Evolutionary conservation across 2,113 vertebrate species (phyloP).

Genomic region (Meleagris gallopavo): DNA sequence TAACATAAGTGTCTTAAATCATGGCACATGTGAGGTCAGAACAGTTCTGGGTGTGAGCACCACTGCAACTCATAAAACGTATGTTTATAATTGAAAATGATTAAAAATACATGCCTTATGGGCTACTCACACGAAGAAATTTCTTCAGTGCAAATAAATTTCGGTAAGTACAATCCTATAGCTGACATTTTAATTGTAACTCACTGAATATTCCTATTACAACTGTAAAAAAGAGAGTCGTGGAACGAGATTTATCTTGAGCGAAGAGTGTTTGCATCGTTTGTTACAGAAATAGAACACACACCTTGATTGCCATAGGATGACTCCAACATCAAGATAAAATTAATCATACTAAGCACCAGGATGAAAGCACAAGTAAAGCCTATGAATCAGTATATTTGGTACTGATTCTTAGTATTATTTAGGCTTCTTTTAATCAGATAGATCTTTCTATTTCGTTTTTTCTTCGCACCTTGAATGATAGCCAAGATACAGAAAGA

Average conservation of each 20-base stretch:
- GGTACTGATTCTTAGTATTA: neutral
- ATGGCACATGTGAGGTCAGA: constrained; percentile 30
- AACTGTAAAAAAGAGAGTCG: constrained; percentile 28
- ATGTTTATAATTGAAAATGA: neutral
- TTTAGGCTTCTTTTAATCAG: neutral
- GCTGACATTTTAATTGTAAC: neutral
- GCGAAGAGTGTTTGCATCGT: neutral
- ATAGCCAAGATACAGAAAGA: constrained; percentile 2
- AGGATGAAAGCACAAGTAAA: constrained; percentile 44
- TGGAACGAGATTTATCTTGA: constrained; percentile 7
- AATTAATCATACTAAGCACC: constrained; percentile 22
- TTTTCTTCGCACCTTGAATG: neutral
- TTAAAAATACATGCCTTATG: constrained; percentile 37
- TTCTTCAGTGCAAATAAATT: neutral
- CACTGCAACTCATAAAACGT: constrained; percentile 15
- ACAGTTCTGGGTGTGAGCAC: constrained; percentile 48
- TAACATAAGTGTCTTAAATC: constrained; percentile 51
- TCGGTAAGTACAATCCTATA: neutral
- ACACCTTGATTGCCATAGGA: constrained; percentile 22
- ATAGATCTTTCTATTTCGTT: neutral
- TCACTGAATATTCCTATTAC: neutral
- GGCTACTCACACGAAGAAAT: neutral
- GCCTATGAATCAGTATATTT: neutral
- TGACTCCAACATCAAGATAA: constrained; percentile 7
- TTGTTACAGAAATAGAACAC: constrained; percentile 54